phyloP scores from a whole-genome alignment of 2,797 vertebrate species.

The Rhinophrynus dorsalis region DNA sequence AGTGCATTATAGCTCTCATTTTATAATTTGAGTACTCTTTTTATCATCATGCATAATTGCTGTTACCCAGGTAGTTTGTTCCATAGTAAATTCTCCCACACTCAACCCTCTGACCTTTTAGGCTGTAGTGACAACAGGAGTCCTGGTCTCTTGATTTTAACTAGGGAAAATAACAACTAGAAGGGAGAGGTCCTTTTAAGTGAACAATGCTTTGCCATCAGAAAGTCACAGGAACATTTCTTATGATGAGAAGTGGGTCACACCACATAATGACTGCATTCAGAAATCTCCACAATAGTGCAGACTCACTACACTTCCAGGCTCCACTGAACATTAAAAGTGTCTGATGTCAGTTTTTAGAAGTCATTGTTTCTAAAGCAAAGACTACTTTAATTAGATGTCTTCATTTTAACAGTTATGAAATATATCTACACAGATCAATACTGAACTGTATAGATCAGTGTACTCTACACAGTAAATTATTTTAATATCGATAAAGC shows the following conservation, averaged over 20 bases:
- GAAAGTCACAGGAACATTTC: slow-evolving; percentile 46
- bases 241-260: slow-evolving; percentile 28
- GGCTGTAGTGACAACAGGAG: slow-evolving; percentile 61
- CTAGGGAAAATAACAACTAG: slow-evolving; percentile 55
- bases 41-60: slow-evolving; percentile 75
- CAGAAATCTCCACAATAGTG: slow-evolving; percentile 5
- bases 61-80: slow-evolving; percentile 74
- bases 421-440: background rate
- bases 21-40: slow-evolving; percentile 67
- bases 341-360: background rate
- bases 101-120: slow-evolving; percentile 64
- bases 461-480: no score
- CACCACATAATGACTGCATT: slow-evolving; percentile 28
- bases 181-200: slow-evolving; percentile 56
- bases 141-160: slow-evolving; percentile 52
- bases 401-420: background rate
- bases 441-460: background rate
- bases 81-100: slow-evolving; percentile 64
- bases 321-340: background rate
- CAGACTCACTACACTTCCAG: background rate
- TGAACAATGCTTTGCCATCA: slow-evolving; percentile 51
- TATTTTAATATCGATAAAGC: no score
- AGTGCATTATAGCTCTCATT: slow-evolving; percentile 62
- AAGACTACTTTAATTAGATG: background rate
- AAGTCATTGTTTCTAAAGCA: slow-evolving; percentile 7